phyloP scores from a whole-genome alignment of 2,888 invertebrate genomes.

The Ectropis crepuscularia region DNA sequence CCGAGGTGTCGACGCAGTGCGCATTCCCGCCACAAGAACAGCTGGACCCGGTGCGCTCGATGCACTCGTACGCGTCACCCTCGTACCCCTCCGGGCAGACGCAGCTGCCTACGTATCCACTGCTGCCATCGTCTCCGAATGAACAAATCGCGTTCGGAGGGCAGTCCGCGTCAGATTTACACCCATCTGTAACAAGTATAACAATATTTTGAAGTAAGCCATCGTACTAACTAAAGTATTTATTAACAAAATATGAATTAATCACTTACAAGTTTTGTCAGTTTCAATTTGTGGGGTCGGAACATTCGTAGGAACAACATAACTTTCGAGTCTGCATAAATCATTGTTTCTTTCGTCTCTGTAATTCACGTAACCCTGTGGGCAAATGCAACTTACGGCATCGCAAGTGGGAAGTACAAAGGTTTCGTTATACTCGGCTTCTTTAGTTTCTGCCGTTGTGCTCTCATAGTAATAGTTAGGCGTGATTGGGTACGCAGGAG shows the following conservation, averaged over 20 bases:
- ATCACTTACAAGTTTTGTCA: constrained; percentile 19
- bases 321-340: constrained; percentile 59
- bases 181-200: constrained; percentile 85
- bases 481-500: constrained; percentile 31
- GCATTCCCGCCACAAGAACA: constrained; percentile 90
- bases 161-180: constrained; percentile 91
- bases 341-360: constrained; percentile 66
- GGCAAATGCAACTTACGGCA: constrained; percentile 62
- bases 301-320: constrained; percentile 28
- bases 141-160: constrained; percentile 92
- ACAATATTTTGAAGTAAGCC: constrained; percentile 3
- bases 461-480: constrained; percentile 39
- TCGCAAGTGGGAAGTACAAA: constrained; percentile 68
- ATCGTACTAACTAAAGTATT: neutral
- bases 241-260: too few relatives aligned
- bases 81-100: constrained; percentile 93
- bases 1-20: constrained; percentile 88
- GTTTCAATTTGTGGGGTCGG: constrained; percentile 18
- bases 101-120: constrained; percentile 83
- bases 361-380: constrained; percentile 64
- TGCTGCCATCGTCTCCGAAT: constrained; percentile 71
- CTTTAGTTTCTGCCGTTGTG: constrained; percentile 43
- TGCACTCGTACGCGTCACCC: constrained; percentile 93
- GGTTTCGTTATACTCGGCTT: constrained; percentile 69
- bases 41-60: constrained; percentile 68